Percentiles rank a stretch among this genome's conserved stretches.
Conservation (phyloP, 2,888 invertebrate genomes). For the Sinotaia quadrata region DNA sequence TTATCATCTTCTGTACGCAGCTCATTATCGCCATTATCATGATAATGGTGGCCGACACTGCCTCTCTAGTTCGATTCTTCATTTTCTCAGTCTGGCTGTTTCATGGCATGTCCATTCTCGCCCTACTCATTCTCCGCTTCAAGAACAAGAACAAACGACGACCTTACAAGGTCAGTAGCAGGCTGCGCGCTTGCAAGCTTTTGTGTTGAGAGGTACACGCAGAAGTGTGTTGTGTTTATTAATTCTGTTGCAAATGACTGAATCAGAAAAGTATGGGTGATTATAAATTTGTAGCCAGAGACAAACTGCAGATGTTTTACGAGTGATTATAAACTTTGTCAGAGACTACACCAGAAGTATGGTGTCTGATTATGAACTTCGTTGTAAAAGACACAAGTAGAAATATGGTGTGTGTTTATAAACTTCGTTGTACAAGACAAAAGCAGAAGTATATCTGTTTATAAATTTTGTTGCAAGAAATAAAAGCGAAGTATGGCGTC, state of each 20-base stretch:
- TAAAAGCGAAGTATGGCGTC: no score
- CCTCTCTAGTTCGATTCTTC: slow-evolving; percentile 44
- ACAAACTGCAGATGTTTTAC: background rate
- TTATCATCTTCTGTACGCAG: slow-evolving; percentile 15
- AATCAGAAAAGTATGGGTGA: background rate
- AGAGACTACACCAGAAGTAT: no score
- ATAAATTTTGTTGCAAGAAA: no score
- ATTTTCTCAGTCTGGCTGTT: slow-evolving; percentile 53
- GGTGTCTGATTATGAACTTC: no score
- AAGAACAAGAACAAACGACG: slow-evolving; percentile 44
- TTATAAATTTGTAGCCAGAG: background rate
- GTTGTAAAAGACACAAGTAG: no score
- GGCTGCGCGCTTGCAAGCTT: no score
- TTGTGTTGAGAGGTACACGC: no score
- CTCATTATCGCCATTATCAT: slow-evolving; percentile 41
- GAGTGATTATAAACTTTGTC: no score
- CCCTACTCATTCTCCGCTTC: slow-evolving; percentile 45
- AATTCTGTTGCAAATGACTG: background rate
- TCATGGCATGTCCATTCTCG: slow-evolving; percentile 46
- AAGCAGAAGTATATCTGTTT: no score
- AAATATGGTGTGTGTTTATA: no score
- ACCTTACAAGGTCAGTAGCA: slow-evolving; percentile 47
- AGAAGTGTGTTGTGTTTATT: background rate
- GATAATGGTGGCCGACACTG: slow-evolving; percentile 36
- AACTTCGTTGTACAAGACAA: no score